Evolutionary conservation across 2,797 vertebrate species (phyloP).

Genomic region (Gymnodraco acuticeps): DNA sequence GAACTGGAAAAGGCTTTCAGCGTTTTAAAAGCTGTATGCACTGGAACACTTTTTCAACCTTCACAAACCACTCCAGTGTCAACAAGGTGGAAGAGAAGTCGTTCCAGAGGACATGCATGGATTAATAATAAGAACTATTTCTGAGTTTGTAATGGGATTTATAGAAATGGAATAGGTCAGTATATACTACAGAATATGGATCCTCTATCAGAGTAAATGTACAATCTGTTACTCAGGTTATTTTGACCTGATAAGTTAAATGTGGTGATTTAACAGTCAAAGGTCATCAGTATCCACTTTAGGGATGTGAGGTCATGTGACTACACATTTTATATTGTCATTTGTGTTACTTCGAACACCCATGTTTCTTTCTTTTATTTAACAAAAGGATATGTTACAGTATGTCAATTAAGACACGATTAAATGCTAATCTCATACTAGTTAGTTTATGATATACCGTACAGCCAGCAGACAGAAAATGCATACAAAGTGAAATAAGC

Average conservation of each 20-base stretch:
- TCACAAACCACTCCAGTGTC: conserved; percentile 15
- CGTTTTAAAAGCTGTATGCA: conserved; percentile 35
- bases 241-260: background rate
- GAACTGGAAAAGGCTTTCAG: conserved; percentile 43
- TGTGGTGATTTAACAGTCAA: background rate
- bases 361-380: conserved; percentile 10
- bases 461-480: conserved; percentile 6
- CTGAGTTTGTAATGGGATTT: background rate
- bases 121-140: background rate
- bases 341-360: background rate
- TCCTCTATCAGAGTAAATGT: background rate
- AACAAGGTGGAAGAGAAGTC: background rate
- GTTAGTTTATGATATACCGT: conserved; percentile 3
- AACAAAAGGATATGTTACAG: background rate
- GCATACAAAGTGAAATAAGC: conserved; percentile 61
- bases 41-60: conserved; percentile 56
- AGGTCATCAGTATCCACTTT: background rate
- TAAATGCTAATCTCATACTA: background rate
- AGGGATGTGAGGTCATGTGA: background rate
- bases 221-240: conserved; percentile 2
- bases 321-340: background rate
- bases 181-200: background rate
- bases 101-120: background rate
- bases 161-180: background rate
- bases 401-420: background rate